Percentiles rank a stretch among this genome's conserved stretches.
Evolutionary conservation across 1,140 invertebrate species (phyloP).

Genomic region (Ptiloglossa arizonensis): DNA sequence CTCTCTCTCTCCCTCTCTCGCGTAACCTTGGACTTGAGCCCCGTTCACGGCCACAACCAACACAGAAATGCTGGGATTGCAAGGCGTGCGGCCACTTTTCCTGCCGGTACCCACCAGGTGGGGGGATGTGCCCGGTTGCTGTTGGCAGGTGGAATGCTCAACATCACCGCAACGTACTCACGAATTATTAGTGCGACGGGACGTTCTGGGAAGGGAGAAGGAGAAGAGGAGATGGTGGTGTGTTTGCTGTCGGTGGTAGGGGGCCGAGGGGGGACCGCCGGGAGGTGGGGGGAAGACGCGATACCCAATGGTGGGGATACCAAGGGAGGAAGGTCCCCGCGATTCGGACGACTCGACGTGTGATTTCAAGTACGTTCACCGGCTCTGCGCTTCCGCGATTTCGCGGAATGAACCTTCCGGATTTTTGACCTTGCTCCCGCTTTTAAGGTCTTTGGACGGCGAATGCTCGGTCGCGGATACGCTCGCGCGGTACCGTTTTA

Average conservation of each 20-base stretch:
- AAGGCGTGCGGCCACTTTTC: slow-evolving; percentile 79
- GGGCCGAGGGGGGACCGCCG: background rate
- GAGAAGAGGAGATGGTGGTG: slow-evolving; percentile 41
- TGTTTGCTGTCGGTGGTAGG: slow-evolving; percentile 11
- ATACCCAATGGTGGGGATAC: slow-evolving; percentile 25
- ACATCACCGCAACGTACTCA: slow-evolving; percentile 71
- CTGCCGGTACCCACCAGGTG: slow-evolving; percentile 72
- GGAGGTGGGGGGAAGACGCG: too few species aligned
- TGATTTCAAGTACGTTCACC: slow-evolving; percentile 69
- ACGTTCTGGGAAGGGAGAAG: slow-evolving; percentile 56
- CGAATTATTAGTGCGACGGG: slow-evolving; percentile 76
- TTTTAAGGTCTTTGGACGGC: slow-evolving; percentile 20
- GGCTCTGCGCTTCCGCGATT: slow-evolving; percentile 60
- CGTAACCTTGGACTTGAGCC: slow-evolving; percentile 80
- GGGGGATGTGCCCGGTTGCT: slow-evolving; percentile 72
- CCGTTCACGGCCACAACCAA: slow-evolving; percentile 80
- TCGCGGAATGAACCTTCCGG: slow-evolving; percentile 41
- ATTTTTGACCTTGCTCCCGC: slow-evolving; percentile 38
- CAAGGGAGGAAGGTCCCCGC: slow-evolving; percentile 52
- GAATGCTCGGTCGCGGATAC: background rate
- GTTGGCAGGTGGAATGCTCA: slow-evolving; percentile 79
- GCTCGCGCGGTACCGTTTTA: background rate
- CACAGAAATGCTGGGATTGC: slow-evolving; percentile 79
- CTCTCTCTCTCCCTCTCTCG: slow-evolving; percentile 57
- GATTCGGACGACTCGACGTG: slow-evolving; percentile 61